These are phyloP conservation scores for Istiophorus platypterus DNA, from an alignment of 2,113 vertebrate genomes.

Conservation along the genomic window DNA sequence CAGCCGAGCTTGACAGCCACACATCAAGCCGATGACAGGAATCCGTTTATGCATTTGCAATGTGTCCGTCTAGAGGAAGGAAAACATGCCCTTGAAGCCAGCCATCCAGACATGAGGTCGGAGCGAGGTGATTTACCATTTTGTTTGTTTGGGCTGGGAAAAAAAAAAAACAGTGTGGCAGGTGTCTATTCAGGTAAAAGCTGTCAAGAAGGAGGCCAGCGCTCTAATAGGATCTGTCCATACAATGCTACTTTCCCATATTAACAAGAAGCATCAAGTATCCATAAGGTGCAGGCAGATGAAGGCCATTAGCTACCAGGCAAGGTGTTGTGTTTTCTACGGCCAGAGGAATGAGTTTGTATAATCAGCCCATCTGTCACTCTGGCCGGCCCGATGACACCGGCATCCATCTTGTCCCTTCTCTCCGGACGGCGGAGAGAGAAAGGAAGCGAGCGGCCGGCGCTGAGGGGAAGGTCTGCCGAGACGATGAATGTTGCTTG, in stretches of 20 bases:
- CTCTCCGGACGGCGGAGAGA: constrained; percentile 53
- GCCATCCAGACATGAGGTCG: constrained; percentile 48
- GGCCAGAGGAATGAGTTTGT: constrained; percentile 68
- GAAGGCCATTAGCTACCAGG: constrained; percentile 62
- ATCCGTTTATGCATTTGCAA: constrained; percentile 77
- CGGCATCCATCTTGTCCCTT: constrained; percentile 75
- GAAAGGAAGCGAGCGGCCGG: constrained; percentile 58
- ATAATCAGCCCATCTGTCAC: constrained; percentile 82
- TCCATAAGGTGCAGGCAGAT: constrained; percentile 58
- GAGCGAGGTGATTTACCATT: constrained; percentile 61
- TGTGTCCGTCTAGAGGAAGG: constrained; percentile 65
- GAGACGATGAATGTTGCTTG: constrained; percentile 66
- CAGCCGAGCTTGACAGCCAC: constrained; percentile 55
- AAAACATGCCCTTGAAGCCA: constrained; percentile 73
- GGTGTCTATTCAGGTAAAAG: constrained; percentile 48
- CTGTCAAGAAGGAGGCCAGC: constrained; percentile 44
- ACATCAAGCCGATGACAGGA: constrained; percentile 72
- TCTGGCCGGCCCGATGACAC: constrained; percentile 63
- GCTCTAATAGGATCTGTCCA: constrained; percentile 38
- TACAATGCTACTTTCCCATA: constrained; percentile 34
- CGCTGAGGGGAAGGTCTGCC: constrained; percentile 44
- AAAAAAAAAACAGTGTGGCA: constrained; percentile 40
- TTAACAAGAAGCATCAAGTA: constrained; percentile 48
- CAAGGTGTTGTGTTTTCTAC: constrained; percentile 66
- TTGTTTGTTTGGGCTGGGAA: constrained; percentile 43